Percentiles rank a stretch among this genome's conserved stretches.
phyloP scores from a whole-genome alignment of 2,888 invertebrate species.

The Netelia inedita region DNA sequence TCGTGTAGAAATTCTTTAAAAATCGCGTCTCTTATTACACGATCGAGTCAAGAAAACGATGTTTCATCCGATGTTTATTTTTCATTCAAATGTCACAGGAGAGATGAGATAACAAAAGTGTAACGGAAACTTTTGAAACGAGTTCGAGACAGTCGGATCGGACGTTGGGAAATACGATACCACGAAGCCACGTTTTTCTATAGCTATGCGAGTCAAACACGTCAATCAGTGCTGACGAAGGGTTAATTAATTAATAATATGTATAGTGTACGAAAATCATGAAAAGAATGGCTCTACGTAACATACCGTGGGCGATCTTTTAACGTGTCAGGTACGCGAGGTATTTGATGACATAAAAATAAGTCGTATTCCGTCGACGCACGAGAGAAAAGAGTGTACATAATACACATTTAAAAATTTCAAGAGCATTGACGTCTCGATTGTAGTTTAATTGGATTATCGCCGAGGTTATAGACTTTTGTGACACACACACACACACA shows the following conservation, averaged over 20 bases:
- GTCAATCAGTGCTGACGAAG: neutral
- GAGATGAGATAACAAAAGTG: neutral
- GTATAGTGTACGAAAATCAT: neutral
- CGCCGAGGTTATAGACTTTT: constrained; percentile 41
- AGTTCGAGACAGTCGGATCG: neutral
- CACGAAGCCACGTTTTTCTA: neutral
- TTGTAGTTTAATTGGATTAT: constrained; percentile 34
- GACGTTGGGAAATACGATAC: neutral
- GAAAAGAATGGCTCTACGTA: neutral
- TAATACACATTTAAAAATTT: neutral
- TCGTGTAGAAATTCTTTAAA: neutral
- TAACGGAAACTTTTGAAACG: neutral
- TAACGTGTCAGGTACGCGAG: neutral
- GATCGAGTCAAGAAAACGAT: neutral
- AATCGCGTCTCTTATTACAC: neutral
- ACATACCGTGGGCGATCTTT: neutral
- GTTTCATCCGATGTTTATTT: neutral
- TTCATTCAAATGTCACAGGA: too few species aligned
- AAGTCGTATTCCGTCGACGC: neutral
- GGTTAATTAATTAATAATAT: neutral
- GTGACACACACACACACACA: constrained; percentile 20
- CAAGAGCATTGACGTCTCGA: constrained; percentile 5
- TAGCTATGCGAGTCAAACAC: neutral
- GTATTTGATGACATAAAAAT: constrained; percentile 9
- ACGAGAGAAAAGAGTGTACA: neutral